Percentiles rank a stretch among this genome's conserved stretches.
Conservation (phyloP, 2,113 vertebrate genomes). For the Myotis davidii region DNA sequence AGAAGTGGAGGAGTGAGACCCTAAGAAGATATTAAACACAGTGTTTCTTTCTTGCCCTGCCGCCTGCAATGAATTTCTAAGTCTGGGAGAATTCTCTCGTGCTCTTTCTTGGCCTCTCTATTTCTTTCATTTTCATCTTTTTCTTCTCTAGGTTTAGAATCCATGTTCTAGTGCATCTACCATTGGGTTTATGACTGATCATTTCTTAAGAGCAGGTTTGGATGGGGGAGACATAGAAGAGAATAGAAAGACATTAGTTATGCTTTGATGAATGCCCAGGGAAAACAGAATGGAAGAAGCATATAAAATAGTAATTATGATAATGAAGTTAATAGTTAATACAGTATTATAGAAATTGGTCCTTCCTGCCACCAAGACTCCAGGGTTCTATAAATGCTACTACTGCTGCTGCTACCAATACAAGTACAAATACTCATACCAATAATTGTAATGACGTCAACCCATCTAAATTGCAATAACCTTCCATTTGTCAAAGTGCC, state of each 20-base stretch:
- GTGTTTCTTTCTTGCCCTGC: not conserved
- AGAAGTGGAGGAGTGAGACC: not conserved
- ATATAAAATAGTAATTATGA: not conserved
- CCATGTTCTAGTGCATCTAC: not conserved
- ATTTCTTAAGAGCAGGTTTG: constrained; percentile 25
- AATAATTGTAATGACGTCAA: not conserved
- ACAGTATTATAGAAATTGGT: not conserved
- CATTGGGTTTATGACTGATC: not conserved
- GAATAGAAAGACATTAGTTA: not conserved
- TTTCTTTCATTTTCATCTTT: not conserved
- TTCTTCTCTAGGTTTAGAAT: not conserved
- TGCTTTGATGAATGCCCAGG: not conserved
- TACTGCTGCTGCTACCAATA: not conserved
- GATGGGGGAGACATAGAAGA: not conserved
- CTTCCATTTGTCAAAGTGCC: not conserved
- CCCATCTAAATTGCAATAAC: not conserved
- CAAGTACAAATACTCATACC: not conserved
- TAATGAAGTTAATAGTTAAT: not conserved
- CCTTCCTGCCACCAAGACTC: not conserved
- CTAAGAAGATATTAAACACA: not conserved
- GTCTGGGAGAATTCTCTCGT: not conserved
- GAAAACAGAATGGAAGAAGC: not conserved
- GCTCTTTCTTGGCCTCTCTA: not conserved
- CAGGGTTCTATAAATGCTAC: not conserved
- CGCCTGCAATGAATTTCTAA: not conserved